A percentile compares a stretch with the other conserved stretches of the same genome.
Conservation (phyloP, 2,797 vertebrate genomes). For the Leuciscus waleckii region DNA sequence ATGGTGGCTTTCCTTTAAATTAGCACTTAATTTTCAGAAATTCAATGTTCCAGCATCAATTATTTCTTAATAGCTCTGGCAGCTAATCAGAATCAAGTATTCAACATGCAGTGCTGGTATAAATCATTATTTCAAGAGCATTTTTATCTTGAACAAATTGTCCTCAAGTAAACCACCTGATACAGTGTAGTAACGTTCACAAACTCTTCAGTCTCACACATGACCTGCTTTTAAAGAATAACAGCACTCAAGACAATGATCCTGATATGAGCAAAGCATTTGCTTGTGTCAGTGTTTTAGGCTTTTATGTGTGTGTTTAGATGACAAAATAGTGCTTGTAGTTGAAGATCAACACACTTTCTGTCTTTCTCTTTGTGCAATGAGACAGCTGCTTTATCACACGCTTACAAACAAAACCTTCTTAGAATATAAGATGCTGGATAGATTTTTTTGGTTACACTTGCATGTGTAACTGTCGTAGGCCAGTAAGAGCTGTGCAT, state of each 20-base stretch:
- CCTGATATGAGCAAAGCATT: neutral
- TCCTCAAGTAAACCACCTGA: neutral
- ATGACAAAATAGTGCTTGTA: neutral
- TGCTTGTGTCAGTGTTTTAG: constrained; percentile 12
- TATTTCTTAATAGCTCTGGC: neutral
- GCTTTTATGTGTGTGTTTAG: constrained; percentile 29
- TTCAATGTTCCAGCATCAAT: neutral
- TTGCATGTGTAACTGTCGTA: neutral
- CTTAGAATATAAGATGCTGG: constrained; percentile 13
- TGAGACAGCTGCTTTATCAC: neutral
- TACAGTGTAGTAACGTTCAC: neutral
- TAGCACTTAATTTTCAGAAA: neutral
- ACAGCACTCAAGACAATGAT: neutral
- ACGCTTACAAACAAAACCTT: neutral
- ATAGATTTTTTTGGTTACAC: neutral
- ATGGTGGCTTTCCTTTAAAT: neutral
- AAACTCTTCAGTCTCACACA: neutral
- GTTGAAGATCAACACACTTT: neutral
- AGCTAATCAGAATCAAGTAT: neutral
- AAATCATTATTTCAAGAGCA: neutral
- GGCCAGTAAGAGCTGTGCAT: too few species aligned
- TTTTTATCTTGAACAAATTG: neutral
- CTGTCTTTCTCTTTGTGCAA: neutral
- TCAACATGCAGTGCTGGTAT: neutral
- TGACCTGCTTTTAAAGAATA: constrained; percentile 16